Conservation (phyloP, 2,113 vertebrate genomes). For the Calyptommatus sinebrachiatus region DNA sequence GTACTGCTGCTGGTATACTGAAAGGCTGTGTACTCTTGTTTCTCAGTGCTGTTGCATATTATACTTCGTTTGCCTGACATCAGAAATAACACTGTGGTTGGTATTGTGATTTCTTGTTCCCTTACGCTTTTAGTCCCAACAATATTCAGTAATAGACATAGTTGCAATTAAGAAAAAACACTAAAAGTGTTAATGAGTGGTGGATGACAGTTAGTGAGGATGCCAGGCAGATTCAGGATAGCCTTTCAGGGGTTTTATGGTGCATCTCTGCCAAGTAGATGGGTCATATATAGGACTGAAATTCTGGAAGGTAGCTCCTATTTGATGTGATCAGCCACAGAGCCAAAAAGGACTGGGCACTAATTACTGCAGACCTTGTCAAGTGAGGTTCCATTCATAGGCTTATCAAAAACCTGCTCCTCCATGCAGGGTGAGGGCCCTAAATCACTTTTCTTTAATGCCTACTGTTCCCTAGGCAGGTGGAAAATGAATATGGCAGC, state of each 20-base stretch:
- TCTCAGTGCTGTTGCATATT: not conserved
- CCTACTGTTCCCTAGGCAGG: slow-evolving; percentile 61
- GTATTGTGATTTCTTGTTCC: not conserved
- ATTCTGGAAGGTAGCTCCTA: not conserved
- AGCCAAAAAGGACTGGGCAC: not conserved
- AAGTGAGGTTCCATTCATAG: not conserved
- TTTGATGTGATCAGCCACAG: not conserved
- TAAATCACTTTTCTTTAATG: not conserved
- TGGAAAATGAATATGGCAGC: slow-evolving; percentile 97
- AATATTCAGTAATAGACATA: not conserved
- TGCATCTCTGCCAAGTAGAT: not conserved
- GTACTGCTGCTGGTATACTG: too few relatives aligned
- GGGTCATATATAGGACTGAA: not conserved
- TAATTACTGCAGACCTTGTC: not conserved
- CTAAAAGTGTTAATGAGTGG: not conserved
- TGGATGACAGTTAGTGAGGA: not conserved
- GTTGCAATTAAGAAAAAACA: not conserved
- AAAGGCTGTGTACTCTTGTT: not conserved
- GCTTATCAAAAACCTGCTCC: not conserved
- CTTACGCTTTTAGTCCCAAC: too few relatives aligned
- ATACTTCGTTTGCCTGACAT: not conserved
- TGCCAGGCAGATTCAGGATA: not conserved
- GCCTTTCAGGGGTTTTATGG: not conserved
- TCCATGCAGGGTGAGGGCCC: not conserved
- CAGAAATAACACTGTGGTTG: not conserved